Conservation (phyloP, 2,113 vertebrate genomes). For the Tylochromis polylepis region DNA sequence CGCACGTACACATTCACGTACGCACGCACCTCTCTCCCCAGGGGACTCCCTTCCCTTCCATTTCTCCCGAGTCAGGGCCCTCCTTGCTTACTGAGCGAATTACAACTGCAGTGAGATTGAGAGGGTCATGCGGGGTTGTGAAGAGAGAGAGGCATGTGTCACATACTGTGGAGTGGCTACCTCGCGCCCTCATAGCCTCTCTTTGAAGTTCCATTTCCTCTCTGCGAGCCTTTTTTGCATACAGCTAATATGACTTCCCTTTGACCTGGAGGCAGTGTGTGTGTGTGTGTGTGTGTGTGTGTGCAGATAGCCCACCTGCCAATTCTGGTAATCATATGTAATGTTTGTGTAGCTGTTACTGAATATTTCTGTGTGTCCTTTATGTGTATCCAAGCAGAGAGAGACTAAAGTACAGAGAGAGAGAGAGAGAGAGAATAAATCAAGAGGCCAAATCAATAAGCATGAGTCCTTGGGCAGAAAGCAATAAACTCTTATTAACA, state of each 20-base stretch:
- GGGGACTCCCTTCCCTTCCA: slow-evolving; percentile 41
- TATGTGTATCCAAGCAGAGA: slow-evolving; percentile 2
- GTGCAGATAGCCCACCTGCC: neutral
- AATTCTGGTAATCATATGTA: slow-evolving; percentile 10
- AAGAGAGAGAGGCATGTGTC: slow-evolving; percentile 17
- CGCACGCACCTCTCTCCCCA: neutral
- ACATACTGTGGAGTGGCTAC: neutral
- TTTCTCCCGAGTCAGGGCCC: slow-evolving; percentile 45
- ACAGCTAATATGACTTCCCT: slow-evolving; percentile 34
- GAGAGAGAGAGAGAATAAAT: slow-evolving; percentile 19
- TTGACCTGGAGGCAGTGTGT: slow-evolving; percentile 9
- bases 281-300: neutral
- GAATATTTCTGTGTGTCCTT: slow-evolving; percentile 25
- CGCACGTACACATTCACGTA: neutral
- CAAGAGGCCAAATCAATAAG: slow-evolving; percentile 56
- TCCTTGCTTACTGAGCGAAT: slow-evolving; percentile 51
- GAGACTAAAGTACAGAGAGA: neutral
- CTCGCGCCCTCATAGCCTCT: neutral
- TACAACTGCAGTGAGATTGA: slow-evolving; percentile 36
- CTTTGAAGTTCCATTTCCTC: slow-evolving; percentile 34
- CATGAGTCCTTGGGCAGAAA: slow-evolving; percentile 53
- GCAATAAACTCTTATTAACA: slow-evolving; percentile 67
- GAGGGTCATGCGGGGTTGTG: slow-evolving; percentile 39
- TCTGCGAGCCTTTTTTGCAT: neutral
- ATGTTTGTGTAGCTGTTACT: slow-evolving; percentile 26